These are phyloP conservation scores for Emberiza fucata DNA, from an alignment of 2,113 vertebrate species.

Conservation along the genomic window DNA sequence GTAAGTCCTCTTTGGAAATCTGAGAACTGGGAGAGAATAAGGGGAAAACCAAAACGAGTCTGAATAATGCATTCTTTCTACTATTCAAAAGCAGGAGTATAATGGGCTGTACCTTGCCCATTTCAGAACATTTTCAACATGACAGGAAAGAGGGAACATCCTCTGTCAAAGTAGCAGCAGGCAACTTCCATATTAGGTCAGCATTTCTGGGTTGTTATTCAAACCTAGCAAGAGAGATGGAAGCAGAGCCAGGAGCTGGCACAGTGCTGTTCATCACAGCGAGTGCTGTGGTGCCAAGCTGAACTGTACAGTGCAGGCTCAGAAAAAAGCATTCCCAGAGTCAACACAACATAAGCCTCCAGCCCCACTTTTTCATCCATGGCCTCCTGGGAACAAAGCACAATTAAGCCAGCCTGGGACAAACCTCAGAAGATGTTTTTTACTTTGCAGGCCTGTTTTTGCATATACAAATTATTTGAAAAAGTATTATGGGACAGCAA, in stretches of 20 bases:
- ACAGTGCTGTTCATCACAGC: neutral
- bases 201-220: conserved; percentile 38
- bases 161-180: conserved; percentile 22
- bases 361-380: neutral
- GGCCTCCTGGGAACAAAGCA: neutral
- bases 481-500: neutral
- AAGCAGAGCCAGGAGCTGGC: conserved; percentile 38
- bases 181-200: conserved; percentile 62
- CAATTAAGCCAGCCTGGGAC: neutral
- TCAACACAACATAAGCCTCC: neutral
- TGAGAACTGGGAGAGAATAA: neutral
- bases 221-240: neutral
- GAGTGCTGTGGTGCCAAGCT: neutral
- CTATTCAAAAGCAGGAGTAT: neutral
- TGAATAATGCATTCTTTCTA: conserved; percentile 18
- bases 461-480: neutral
- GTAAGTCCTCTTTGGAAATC: neutral
- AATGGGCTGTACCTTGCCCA: conserved; percentile 13
- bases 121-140: neutral
- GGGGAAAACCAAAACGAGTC: neutral
- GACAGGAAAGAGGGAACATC: conserved; percentile 19
- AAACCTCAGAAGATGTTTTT: neutral
- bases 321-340: conserved; percentile 10
- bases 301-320: neutral
- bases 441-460: neutral